A percentile compares a stretch with the other conserved stretches of the same genome.
Conservation (phyloP, 2,888 invertebrate species). For the Dicycla oo region DNA sequence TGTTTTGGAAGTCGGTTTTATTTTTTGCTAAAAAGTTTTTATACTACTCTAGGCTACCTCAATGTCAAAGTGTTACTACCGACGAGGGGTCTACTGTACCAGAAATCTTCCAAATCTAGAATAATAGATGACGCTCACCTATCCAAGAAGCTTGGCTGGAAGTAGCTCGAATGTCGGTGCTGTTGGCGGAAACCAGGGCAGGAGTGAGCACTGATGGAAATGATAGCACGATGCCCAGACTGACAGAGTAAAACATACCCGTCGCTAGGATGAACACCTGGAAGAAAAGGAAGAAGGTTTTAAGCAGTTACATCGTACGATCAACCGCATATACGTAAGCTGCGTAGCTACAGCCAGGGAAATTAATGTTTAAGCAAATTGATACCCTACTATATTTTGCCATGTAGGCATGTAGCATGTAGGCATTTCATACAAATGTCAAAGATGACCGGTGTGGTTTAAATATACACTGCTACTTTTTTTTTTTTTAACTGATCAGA, state of each 20-base stretch:
- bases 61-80: background rate
- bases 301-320: too few species aligned
- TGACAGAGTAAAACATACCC: conserved; percentile 55
- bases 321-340: too few species aligned
- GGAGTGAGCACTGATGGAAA: conserved; percentile 72
- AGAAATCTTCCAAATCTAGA: background rate
- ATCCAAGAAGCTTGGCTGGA: conserved; percentile 74
- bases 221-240: conserved; percentile 67
- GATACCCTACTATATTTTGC: too few species aligned
- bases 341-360: too few species aligned
- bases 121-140: conserved; percentile 62
- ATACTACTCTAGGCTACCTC: background rate
- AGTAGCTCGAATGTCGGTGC: conserved; percentile 70
- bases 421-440: too few species aligned
- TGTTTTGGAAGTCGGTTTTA: background rate
- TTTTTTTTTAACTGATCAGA: too few species aligned
- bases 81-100: background rate
- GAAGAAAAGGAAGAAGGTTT: conserved; percentile 26
- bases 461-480: too few species aligned
- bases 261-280: conserved; percentile 65
- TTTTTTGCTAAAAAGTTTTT: too few species aligned
- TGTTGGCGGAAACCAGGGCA: conserved; percentile 65
- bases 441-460: too few species aligned
- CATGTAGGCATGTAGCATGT: too few species aligned
- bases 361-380: too few species aligned